These are phyloP conservation scores for Bimastos eiseni DNA, from an alignment of 2,888 invertebrate species.

Conservation along the genomic window DNA sequence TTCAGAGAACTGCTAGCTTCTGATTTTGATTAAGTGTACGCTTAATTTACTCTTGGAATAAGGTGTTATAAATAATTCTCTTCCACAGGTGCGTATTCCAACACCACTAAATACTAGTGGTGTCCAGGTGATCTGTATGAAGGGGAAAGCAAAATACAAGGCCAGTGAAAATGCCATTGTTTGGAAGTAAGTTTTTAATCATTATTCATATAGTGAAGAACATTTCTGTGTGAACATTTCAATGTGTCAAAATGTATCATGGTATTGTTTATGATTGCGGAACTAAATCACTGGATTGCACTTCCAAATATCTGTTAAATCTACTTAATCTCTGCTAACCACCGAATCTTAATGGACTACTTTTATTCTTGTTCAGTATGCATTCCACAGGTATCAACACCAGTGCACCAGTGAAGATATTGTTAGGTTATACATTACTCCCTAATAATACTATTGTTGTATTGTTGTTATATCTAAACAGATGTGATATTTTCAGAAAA, in stretches of 20 bases:
- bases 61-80: not conserved
- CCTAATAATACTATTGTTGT: too few relatives aligned
- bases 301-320: too few relatives aligned
- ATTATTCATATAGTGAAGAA: not conserved
- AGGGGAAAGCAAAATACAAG: constrained; percentile 99
- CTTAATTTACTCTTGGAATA: not conserved
- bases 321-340: too few relatives aligned
- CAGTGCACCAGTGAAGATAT: too few relatives aligned
- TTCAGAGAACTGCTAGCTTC: not conserved
- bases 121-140: constrained; percentile 96
- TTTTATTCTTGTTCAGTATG: not conserved
- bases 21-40: not conserved
- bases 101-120: constrained; percentile 98
- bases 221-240: not conserved
- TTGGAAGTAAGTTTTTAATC: constrained; percentile 79
- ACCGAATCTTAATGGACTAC: too few relatives aligned
- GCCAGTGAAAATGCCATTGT: constrained; percentile 98
- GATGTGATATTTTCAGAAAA: too few relatives aligned
- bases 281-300: not conserved
- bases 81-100: constrained; percentile 78
- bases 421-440: too few relatives aligned
- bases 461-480: too few relatives aligned
- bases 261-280: too few relatives aligned
- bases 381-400: too few relatives aligned
- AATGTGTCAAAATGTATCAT: not conserved